Conservation (phyloP, 1,140 invertebrate species). For the Arion vulgaris region DNA sequence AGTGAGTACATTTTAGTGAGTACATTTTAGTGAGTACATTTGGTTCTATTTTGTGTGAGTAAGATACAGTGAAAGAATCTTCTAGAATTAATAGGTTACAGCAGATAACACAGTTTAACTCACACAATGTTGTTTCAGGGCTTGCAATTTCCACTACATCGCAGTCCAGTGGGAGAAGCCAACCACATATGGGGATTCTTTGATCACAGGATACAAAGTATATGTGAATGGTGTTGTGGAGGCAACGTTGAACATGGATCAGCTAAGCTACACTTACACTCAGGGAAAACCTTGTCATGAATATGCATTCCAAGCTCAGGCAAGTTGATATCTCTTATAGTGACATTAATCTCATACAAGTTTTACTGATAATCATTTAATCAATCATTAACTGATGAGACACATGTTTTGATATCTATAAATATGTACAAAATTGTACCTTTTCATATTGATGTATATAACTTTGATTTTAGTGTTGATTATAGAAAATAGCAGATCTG, state of each 20-base stretch:
- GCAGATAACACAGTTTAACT: no score
- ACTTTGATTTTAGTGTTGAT: no score
- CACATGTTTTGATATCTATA: no score
- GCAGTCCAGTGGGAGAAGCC: slow-evolving; percentile 73
- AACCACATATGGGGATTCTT: slow-evolving; percentile 68
- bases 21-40: no score
- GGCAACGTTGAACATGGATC: slow-evolving; percentile 64
- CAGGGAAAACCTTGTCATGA: slow-evolving; percentile 71
- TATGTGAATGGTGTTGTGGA: slow-evolving; percentile 72
- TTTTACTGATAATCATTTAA: slow-evolving; percentile 3
- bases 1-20: no score
- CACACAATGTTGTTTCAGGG: slow-evolving; percentile 56
- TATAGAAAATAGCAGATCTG: no score
- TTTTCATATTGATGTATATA: no score
- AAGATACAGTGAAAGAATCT: no score
- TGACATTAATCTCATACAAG: neutral
- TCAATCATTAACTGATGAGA: neutral
- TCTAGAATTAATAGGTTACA: no score
- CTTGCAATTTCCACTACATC: slow-evolving; percentile 73
- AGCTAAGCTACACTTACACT: slow-evolving; percentile 69
- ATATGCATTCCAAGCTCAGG: slow-evolving; percentile 72
- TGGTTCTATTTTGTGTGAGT: no score
- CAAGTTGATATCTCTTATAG: slow-evolving; percentile 29
- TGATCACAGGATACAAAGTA: slow-evolving; percentile 72
- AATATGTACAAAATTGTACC: no score